These are phyloP conservation scores for Acleris sparsana DNA, from an alignment of 2,888 invertebrate genomes.

Conservation along the genomic window DNA sequence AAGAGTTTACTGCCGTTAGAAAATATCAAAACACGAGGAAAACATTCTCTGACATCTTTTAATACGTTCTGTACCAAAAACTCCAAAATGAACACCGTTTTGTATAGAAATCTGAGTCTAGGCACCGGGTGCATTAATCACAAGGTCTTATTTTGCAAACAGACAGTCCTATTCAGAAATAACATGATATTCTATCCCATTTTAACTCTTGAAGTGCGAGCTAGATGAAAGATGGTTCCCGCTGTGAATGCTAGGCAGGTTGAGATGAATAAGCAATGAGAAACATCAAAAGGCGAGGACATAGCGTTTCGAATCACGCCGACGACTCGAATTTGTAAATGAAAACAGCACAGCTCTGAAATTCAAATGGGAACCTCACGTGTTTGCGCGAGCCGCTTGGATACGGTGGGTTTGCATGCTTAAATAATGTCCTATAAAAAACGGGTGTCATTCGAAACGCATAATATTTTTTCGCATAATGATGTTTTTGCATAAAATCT, in stretches of 20 bases:
- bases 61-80: too few relatives aligned
- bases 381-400: constrained; percentile 7
- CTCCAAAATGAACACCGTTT: neutral
- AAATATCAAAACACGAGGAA: too few relatives aligned
- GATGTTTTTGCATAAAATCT: too few relatives aligned
- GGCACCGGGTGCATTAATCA: neutral
- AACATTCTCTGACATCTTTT: too few relatives aligned
- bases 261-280: constrained; percentile 35
- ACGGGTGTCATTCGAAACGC: too few relatives aligned
- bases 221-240: constrained; percentile 3
- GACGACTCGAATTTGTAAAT: constrained; percentile 27
- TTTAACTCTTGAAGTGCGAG: neutral
- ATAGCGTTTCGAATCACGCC: constrained; percentile 16
- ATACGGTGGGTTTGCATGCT: neutral
- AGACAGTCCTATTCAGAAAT: constrained; percentile 1
- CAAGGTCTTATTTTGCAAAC: neutral
- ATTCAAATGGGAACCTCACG: constrained; percentile 24
- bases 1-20: too few relatives aligned
- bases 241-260: constrained; percentile 9
- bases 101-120: neutral
- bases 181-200: neutral
- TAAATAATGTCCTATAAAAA: too few relatives aligned
- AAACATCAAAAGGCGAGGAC: constrained; percentile 31
- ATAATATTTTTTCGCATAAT: too few relatives aligned
- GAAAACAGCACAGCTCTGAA: constrained; percentile 32